A percentile compares a stretch with the other conserved stretches of the same genome.
Evolutionary conservation across 2,113 vertebrate genomes (phyloP).

Genomic region (Carollia perspicillata): DNA sequence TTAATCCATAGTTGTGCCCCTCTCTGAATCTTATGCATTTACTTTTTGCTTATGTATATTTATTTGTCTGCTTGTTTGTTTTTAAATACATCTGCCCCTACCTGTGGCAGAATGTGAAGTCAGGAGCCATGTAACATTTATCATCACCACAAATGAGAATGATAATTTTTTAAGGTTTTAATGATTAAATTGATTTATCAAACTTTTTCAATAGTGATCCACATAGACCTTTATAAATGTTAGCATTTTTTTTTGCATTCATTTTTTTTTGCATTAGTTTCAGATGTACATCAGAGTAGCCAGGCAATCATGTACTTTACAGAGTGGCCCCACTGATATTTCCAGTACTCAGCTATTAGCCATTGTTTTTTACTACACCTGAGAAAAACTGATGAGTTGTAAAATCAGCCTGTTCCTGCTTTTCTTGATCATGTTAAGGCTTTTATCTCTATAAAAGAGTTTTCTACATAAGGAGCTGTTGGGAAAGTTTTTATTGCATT

Average conservation of each 20-base stretch:
- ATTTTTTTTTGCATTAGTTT: background rate
- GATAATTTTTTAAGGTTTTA: background rate
- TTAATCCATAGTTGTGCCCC: background rate
- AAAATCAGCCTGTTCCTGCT: background rate
- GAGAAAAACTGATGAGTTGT: background rate
- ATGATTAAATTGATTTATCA: background rate
- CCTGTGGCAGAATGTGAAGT: background rate
- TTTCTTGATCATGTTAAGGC: background rate
- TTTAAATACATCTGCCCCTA: background rate
- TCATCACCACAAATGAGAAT: background rate
- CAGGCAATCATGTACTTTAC: background rate
- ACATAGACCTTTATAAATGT: background rate
- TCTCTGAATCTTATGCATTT: background rate
- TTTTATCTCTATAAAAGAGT: background rate
- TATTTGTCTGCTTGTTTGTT: background rate
- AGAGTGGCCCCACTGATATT: background rate
- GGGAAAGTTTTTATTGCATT: background rate
- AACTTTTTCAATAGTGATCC: background rate
- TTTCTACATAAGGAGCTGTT: background rate
- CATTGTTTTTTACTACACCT: background rate
- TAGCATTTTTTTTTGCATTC: background rate
- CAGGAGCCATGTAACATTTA: background rate
- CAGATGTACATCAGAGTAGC: background rate
- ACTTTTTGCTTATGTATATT: background rate
- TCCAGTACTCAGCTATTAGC: background rate